phyloP scores from a whole-genome alignment of 2,888 invertebrate species.

The Alsophila aescularia region DNA sequence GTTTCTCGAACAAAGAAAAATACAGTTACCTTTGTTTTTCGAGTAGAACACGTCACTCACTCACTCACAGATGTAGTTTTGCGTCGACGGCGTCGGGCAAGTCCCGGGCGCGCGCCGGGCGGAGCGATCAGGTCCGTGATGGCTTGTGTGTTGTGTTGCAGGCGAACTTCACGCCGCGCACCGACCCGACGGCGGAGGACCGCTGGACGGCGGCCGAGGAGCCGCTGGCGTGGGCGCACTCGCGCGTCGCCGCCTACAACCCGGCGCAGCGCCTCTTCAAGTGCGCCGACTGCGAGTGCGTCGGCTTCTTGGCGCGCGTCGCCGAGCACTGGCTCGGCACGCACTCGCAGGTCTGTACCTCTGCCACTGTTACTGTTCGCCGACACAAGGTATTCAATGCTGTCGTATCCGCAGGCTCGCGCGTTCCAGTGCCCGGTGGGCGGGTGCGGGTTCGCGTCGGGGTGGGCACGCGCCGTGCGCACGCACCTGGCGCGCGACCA shows the following conservation, averaged over 20 bases:
- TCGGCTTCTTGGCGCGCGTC: conserved; percentile 88
- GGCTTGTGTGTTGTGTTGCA: conserved; percentile 51
- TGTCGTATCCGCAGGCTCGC: conserved; percentile 71
- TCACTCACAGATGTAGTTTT: too few species aligned
- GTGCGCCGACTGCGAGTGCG: conserved; percentile 90
- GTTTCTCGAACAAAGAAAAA: too few species aligned
- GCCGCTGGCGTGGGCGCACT: conserved; percentile 89
- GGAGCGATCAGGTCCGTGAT: conserved; percentile 31
- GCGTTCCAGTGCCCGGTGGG: conserved; percentile 87
- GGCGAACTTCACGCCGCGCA: conserved; percentile 84
- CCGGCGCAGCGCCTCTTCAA: conserved; percentile 90
- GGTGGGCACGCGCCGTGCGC: conserved; percentile 90
- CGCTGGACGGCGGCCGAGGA: conserved; percentile 90
- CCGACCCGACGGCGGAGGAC: conserved; percentile 78
- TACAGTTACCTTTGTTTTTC: too few species aligned
- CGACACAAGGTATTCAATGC: too few species aligned
- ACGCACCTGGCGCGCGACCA: conserved; percentile 90
- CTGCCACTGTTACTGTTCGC: too few species aligned
- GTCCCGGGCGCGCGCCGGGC: too few species aligned
- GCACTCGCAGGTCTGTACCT: conserved; percentile 84
- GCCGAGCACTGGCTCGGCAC: conserved; percentile 92
- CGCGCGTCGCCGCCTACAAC: conserved; percentile 92
- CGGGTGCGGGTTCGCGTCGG: conserved; percentile 90
- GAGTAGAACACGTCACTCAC: too few species aligned
- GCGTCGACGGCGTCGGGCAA: too few species aligned